These are phyloP conservation scores for Drosophila carrolli DNA, from an alignment of 1,140 invertebrate genomes.

Conservation along the genomic window DNA sequence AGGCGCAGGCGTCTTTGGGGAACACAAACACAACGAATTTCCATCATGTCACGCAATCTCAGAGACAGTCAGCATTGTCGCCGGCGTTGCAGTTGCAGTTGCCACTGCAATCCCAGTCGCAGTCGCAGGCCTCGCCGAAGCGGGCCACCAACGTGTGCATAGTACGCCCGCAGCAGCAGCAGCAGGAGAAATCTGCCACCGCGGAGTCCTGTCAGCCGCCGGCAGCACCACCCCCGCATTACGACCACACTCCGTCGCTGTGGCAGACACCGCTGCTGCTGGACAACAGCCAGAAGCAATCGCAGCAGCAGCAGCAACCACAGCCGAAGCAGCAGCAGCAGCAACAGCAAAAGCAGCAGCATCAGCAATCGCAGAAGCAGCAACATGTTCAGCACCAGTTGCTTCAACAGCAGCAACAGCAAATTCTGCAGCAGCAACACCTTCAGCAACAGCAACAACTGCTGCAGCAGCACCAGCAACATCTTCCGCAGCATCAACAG, in stretches of 20 bases:
- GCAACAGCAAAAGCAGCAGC: constrained; percentile 26
- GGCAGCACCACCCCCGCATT: constrained; percentile 64
- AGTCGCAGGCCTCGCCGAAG: constrained; percentile 64
- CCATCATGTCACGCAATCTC: constrained; percentile 80
- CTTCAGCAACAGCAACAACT: constrained; percentile 41
- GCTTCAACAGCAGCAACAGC: constrained; percentile 19
- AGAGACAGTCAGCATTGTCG: constrained; percentile 55
- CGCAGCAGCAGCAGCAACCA: constrained; percentile 31
- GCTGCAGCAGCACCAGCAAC: constrained; percentile 21
- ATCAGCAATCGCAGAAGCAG: constrained; percentile 32
- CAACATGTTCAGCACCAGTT: constrained; percentile 25
- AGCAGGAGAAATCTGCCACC: constrained; percentile 52
- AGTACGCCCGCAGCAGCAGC: constrained; percentile 74
- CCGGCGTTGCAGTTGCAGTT: constrained; percentile 56
- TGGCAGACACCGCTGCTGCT: constrained; percentile 80
- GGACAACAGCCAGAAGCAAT: constrained; percentile 64
- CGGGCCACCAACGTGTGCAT: constrained; percentile 76
- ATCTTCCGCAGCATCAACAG: constrained; percentile 23
- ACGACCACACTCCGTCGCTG: constrained; percentile 75
- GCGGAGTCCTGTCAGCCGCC: constrained; percentile 47
- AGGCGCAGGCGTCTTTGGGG: constrained; percentile 72
- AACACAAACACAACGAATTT: constrained; percentile 68
- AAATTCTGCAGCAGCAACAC: constrained; percentile 3
- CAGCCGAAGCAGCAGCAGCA: constrained; percentile 23
- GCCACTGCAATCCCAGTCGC: constrained; percentile 53